These are phyloP conservation scores for Pachycephus smyrnensis DNA, from an alignment of 2,888 invertebrate species.

Conservation along the genomic window DNA sequence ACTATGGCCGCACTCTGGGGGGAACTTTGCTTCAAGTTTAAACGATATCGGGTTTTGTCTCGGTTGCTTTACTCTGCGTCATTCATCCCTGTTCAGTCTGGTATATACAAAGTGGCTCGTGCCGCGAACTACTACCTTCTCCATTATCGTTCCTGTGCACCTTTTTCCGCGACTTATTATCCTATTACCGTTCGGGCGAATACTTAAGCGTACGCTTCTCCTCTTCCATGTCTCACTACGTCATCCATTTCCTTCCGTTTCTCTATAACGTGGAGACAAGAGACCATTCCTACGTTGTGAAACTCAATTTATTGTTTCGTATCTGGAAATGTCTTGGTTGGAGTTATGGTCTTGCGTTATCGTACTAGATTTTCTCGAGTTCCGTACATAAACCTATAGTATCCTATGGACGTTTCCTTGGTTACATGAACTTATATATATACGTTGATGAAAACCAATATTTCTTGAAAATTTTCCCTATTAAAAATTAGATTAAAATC, in stretches of 20 bases:
- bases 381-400: not conserved
- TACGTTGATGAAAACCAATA: not conserved
- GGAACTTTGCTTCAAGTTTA: conserved; percentile 11
- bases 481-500: not conserved
- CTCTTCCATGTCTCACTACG: not conserved
- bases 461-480: not conserved
- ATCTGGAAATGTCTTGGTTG: not conserved
- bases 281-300: not conserved
- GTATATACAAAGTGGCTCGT: not conserved
- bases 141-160: not conserved
- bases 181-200: not conserved
- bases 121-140: not conserved
- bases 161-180: not conserved
- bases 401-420: not conserved
- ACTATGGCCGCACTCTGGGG: conserved; percentile 9
- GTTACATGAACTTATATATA: not conserved
- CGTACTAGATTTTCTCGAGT: not conserved
- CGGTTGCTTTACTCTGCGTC: conserved; percentile 29
- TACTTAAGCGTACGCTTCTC: not conserved
- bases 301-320: not conserved
- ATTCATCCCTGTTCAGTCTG: conserved; percentile 40
- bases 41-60: conserved; percentile 34
- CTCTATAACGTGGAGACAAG: not conserved
- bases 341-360: not conserved
- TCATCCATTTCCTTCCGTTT: not conserved